phyloP scores from a whole-genome alignment of 2,113 vertebrate genomes.

The Macquaria australasica region DNA sequence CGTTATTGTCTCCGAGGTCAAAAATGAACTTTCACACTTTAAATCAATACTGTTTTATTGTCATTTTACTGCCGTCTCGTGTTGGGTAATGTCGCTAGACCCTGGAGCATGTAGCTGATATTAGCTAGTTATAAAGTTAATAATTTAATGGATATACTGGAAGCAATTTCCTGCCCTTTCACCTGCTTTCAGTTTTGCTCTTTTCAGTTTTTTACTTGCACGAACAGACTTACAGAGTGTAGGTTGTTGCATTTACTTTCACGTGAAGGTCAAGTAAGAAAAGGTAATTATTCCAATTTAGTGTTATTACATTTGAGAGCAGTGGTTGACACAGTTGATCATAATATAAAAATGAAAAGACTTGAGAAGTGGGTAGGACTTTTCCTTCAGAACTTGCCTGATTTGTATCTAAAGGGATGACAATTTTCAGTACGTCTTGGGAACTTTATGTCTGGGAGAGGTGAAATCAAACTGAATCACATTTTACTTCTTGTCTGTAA shows the following conservation, averaged over 20 bases:
- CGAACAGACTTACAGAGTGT: neutral
- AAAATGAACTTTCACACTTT: too few relatives aligned
- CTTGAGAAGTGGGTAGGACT: neutral
- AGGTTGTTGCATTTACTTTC: neutral
- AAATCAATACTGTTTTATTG: too few relatives aligned
- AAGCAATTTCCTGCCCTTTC: neutral
- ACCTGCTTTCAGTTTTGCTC: neutral
- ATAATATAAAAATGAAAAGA: neutral
- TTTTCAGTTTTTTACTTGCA: neutral
- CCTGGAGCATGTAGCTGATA: neutral
- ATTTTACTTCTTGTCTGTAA: neutral
- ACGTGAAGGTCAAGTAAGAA: neutral
- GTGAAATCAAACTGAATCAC: neutral
- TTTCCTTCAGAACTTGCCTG: neutral
- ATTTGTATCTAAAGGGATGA: neutral
- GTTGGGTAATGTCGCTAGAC: neutral
- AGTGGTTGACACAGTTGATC: neutral
- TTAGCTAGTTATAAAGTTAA: neutral
- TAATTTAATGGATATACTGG: neutral
- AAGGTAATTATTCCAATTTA: neutral
- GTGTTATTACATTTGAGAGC: neutral
- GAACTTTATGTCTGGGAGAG: neutral
- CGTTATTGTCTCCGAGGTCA: neutral
- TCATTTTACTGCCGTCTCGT: too few relatives aligned
- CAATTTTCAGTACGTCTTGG: neutral